Base-by-base conservation (phyloP, 2,888 invertebrate genomes). In the Parapristionchus giblindavisi region DNA sequence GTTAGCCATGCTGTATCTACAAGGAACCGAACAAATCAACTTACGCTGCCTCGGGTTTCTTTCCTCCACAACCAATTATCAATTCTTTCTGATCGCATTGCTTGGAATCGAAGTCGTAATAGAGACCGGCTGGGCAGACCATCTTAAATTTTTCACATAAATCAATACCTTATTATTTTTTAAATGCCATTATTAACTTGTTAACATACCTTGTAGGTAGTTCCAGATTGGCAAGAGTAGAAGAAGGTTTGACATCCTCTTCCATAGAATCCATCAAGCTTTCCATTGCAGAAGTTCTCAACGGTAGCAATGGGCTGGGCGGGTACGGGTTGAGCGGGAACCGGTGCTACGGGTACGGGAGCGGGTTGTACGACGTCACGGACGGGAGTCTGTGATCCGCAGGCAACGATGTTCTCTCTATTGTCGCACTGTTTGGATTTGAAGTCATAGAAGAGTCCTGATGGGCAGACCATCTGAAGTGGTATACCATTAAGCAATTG, bases 391-490 rank as follows among this genome's bases (percentile, higher is more conserved):
- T 40, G 38, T 54, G 77, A 81, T 36, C 81, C 80, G 51, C 80
- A 80, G 1, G 81, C 81, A 17, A 61, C 54, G 54, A 81, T 54
- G 24, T 65, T 52, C n/a, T 77, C 72, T 36, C 29, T 52, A n/a
- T 43, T 65, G 48, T 79, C 77, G 75, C 81, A 81, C 58, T 21
- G 29, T 1, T 40, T 43, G 27, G 56, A 38, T 51, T 56, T 8
- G 11, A 75, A 32, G 29, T 77, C 76, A 68, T 75, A 81, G 60
- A 72, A 38, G 32, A 77, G 75, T 14, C 75, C 75, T 17, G 58
- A 43, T 11, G 82, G 82, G 71, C 81, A 81, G 14, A 36, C n/a
- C 73, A 73, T 73, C 73, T 61, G 48, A 17, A 54, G 32, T 24
- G 11, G 60, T 34, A 58, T 32, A 14, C 21, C 14, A 3, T 29